A percentile compares a stretch with the other conserved stretches of the same genome.
These are phyloP conservation scores for Resseliella maxima DNA, from an alignment of 2,888 invertebrate species.

Conservation along the genomic window DNA sequence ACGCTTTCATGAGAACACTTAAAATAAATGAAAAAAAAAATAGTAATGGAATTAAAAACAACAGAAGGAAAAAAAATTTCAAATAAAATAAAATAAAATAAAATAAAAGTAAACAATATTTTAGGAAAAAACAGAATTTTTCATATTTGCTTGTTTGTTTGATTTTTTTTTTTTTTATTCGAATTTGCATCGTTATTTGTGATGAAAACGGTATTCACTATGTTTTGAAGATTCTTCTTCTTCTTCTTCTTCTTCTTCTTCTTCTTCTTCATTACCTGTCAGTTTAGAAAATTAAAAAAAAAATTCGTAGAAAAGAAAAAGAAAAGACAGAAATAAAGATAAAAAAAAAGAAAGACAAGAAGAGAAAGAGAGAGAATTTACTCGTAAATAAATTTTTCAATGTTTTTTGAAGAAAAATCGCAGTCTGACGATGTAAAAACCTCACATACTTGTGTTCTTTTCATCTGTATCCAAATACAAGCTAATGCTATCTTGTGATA, in stretches of 20 bases:
- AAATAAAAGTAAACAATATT: background rate
- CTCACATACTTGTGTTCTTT: slow-evolving; percentile 42
- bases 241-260: too few relatives aligned
- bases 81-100: background rate
- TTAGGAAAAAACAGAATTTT: background rate
- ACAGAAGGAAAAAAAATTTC: background rate
- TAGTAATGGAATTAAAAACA: background rate
- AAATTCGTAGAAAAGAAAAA: background rate
- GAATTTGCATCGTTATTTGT: background rate
- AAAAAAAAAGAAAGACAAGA: too few relatives aligned
- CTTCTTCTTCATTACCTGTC: slow-evolving; percentile 49
- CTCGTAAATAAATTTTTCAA: background rate
- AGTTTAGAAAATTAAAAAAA: background rate
- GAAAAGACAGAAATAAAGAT: background rate
- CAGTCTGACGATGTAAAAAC: background rate
- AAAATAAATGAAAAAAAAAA: slow-evolving; percentile 11
- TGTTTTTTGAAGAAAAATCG: background rate
- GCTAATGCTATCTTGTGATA: slow-evolving; percentile 51
- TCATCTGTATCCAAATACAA: slow-evolving; percentile 51
- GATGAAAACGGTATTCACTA: slow-evolving; percentile 26
- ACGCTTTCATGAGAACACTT: slow-evolving; percentile 36
- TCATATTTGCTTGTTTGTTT: background rate
- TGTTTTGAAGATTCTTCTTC: slow-evolving; percentile 14
- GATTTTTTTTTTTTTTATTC: background rate
- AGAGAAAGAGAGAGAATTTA: background rate